Evolutionary conservation across 2,888 invertebrate species (phyloP), one percentile per base, ranked within the genome.

Genomic region (Alviniconcha strummeri): DNA sequence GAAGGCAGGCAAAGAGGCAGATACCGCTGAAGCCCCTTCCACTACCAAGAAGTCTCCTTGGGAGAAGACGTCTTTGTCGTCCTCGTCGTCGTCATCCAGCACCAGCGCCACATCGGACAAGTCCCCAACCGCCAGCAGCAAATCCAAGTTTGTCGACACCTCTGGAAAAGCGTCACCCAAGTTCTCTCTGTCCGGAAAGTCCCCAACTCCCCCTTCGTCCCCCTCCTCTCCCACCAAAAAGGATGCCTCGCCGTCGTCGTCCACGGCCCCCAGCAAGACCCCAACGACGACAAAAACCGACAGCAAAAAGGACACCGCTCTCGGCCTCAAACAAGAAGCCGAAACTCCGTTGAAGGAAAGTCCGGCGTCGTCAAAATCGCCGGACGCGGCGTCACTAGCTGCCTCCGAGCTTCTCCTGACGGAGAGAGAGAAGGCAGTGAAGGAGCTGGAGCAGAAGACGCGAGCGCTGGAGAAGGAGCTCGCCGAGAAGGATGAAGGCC

Each of bases 381-480:
- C 77, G 8, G 57, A 9, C 11, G n/a, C 36, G 15, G 15, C 52
- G n/a, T 19, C 64, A 67, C 7, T 1, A 19, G 36, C 67, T 15
- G 19, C 55, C 67, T 55, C 57, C 15, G 36, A 75, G 36, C 74
- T 75, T 15, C 54, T 77, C 71, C 19, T 55, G 69, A 69, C 69
- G n/a, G 81, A 72, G 56, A 60, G 79, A 6, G 67, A 80, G 54
- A 67, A 15, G 55, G 64, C 57, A 17, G 71, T 85, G 19, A 83
- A 82, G 9, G 71, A 85, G 56, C 81, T 89, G 57, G 72, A 85
- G 64, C 55, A 83, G 13, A 84, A 87, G 82, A 90, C 90, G 56
- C 85, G 81, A 15, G 80, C 84, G 6, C 84, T 90, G 69, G 84
- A 88, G 83, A 87, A 87, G 67, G 85, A 87, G 79, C 60, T 85